Base-by-base conservation (phyloP, 2,888 invertebrate genomes). In the Cosmopolites sordidus region DNA sequence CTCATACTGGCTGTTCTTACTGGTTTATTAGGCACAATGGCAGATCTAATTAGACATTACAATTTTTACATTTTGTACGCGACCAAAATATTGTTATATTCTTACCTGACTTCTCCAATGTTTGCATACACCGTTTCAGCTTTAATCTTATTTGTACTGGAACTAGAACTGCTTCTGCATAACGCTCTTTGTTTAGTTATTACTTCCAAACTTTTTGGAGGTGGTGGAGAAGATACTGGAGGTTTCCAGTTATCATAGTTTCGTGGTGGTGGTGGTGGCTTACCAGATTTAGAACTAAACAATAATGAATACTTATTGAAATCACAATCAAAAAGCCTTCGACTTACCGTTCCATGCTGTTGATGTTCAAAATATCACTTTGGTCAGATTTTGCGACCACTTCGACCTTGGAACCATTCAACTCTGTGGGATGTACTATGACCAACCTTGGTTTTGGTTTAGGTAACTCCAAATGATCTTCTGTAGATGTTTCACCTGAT, bases 1-100 rank as follows among this genome's bases (percentile, higher is more conserved):
- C 90, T 79, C 86, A 92, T 88, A 70, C 91, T 91, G 40, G 90
- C 89, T 14, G 89, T 89, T 59, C 92, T 78, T 71, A 90, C 89
- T 12, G 91, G 92, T 73, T 92, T 92, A 58, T 73, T 70, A 51
- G 87, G 82, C 46, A 88, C 86, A 64, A 91, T 80, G 52, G 86
- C 83, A 69, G 88, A 89, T 71, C 91, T 79, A 22, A 22, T 22
- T 22, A 5, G 8, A 22, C 22, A 22, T 22, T 5, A 22, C 3
- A 22, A 89, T 87, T 78, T 90, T 22, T 22, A 22, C 8, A 22
- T 22, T 22, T n/a, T n/a, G n/a, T n/a, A n/a, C n/a, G 22, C 22
- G 22, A 22, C 3, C 22, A 22, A 22, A 33, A 33, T 33, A 5
- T 9, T 9, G n/a, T 9, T 16, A 12, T 6, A 3, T n/a, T 40